These are phyloP conservation scores for Antechinus stuartii DNA, from an alignment of 2,113 vertebrate species.

Conservation along the genomic window DNA sequence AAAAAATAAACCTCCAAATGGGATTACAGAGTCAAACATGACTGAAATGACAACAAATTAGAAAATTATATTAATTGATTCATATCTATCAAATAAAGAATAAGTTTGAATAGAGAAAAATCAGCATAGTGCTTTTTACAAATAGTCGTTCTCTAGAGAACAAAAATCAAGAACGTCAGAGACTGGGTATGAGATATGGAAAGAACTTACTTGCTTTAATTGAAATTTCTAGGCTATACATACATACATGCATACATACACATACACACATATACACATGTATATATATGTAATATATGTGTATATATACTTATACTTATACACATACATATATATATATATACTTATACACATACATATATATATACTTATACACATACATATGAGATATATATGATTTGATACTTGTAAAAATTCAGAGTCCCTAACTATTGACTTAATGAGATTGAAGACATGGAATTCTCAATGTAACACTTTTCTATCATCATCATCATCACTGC, in stretches of 20 bases:
- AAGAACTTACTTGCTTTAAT: not conserved
- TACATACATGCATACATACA: too few relatives aligned
- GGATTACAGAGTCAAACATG: not conserved
- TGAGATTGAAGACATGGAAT: not conserved
- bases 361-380: too few relatives aligned
- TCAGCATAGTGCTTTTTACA: not conserved
- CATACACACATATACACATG: too few relatives aligned
- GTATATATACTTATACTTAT: too few relatives aligned
- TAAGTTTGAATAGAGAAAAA: not conserved
- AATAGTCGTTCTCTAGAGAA: not conserved
- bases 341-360: too few relatives aligned
- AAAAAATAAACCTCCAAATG: not conserved
- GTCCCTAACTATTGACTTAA: not conserved
- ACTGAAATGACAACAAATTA: not conserved
- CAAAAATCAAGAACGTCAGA: not conserved
- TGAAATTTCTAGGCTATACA: not conserved
- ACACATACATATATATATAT: too few relatives aligned
- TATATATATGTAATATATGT: too few relatives aligned
- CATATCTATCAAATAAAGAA: not conserved
- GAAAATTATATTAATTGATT: not conserved
- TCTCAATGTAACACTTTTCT: not conserved
- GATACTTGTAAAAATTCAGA: not conserved
- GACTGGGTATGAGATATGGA: not conserved
- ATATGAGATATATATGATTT: not conserved
- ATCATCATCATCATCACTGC: not conserved